Evolutionary conservation across 2,797 vertebrate genomes (phyloP), one percentile per base, ranked within the genome.

Genomic region (Tapirus indicus): DNA sequence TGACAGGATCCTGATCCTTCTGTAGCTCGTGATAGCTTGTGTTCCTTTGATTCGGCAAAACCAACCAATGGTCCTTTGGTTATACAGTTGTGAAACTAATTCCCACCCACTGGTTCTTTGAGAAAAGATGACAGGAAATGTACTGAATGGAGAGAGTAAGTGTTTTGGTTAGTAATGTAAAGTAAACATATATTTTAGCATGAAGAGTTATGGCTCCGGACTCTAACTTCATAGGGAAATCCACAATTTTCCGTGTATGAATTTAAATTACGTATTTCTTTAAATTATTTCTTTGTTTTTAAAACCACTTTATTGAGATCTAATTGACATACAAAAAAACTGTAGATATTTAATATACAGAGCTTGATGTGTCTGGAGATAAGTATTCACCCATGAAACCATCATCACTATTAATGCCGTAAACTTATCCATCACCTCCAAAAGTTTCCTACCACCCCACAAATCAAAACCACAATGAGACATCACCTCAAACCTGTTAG

Each of bases 31-130:
- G 58, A 80, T 44, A 88, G 4, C 18, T 91, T 72, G 3, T 25
- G 8, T 66, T 88, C 54, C 38, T 93, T 93, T 82, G 68, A 69
- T 83, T 89, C 92, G 83, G 32, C n/a, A 89, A 93, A 93, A 54
- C 23, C 32, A 95, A 41, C 8, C 29, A n/a, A 38, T 38, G 27
- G 32, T 56, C 14, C 16, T 91, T 88, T 32, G 56, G 66, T 88
- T 80, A 85, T 8, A 13, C 54, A 41, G 83, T 72, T 68, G 44
- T 56, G 49, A 94, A 92, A 74, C 20, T 80, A 77, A 80, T 29
- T 80, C 32, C 41, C 20, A 89, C 41, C 23, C 16, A 11, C 32
- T 71, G 20, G 11, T 52, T 94, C 25, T 95, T 82, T 54, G 83
- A 83, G 66, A 54, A 89, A 90, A 58, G 25, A 84, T 75, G 41